Evolutionary conservation across 2,797 vertebrate species (phyloP), one percentile per base, ranked within the genome.

Genomic region (Anguilla marmorata): DNA sequence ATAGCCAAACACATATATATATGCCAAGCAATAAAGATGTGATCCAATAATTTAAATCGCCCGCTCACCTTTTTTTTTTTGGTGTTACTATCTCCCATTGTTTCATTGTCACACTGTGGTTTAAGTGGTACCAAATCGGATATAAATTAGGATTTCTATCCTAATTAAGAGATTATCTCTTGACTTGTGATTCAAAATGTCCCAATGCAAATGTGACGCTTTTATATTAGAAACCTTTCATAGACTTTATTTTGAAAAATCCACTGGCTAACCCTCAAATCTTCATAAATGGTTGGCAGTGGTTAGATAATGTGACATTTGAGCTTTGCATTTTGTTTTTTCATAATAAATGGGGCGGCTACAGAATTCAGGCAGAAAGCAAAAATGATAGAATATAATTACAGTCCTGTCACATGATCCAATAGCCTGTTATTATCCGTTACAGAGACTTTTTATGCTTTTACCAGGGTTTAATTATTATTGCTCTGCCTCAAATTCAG

Each of bases 311-410:
- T 76, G 50, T 41, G 84, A 85, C 82, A 85, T 85, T 27, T 76
- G 52, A 76, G 83, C 30, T 56, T 72, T 12, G 6, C 33, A n/a
- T 85, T 84, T 66, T 33, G 50, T 7, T 27, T 84, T 88, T 56
- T 21, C 41, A 52, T 8, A 12, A 12, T 1, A 82, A 82, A 50
- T 76, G 21, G 11, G 41, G n/a, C 52, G 0, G 52, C 63, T 27
- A 41, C 16, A 60, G 21, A 79, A 86, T 72, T 76, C 21, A 2
- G n/a, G 2, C 21, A 85, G 83, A 85, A 69, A 76, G 69, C 63
- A 48, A 52, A 76, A 88, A 88, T 85, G 87, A 85, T 37, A 83
- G 84, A 69, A 85, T 88, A 85, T 87, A 87, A 89, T 89, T 85
- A 85, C 52, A 69, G 84, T 27, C 69, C 82, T 89, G 88, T 89